These are phyloP conservation scores for Protobothrops flavoviridis DNA, from an alignment of 2,113 vertebrate genomes.

Conservation along the genomic window DNA sequence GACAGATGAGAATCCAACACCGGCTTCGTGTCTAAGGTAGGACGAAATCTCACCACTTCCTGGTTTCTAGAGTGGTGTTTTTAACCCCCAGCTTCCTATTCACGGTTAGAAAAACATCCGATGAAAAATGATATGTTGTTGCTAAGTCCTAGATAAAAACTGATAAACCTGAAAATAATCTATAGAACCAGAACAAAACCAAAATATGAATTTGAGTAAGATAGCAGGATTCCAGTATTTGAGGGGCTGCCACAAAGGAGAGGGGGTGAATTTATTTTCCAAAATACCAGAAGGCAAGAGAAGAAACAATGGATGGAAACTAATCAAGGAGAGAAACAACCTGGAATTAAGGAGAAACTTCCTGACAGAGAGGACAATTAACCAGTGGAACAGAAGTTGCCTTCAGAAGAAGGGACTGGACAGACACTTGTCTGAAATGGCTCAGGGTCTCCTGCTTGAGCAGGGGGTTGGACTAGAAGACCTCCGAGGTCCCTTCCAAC, in stretches of 20 bases:
- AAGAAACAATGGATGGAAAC: not conserved
- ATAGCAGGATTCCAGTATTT: not conserved
- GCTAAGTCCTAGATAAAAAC: not conserved
- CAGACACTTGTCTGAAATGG: not conserved
- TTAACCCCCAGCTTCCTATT: not conserved
- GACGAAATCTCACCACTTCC: not conserved
- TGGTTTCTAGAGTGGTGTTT: not conserved
- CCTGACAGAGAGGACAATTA: not conserved
- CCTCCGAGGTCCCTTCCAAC: not conserved
- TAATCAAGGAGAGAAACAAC: not conserved
- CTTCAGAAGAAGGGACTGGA: not conserved
- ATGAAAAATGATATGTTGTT: not conserved
- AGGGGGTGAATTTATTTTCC: not conserved
- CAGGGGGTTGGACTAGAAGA: not conserved
- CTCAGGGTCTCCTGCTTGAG: not conserved
- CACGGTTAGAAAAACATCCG: not conserved
- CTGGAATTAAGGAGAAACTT: not conserved
- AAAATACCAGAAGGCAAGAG: not conserved
- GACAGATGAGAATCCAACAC: not conserved
- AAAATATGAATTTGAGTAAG: not conserved
- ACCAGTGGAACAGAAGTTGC: not conserved
- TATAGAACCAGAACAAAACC: not conserved
- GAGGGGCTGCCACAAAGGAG: not conserved
- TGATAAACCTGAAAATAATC: not conserved
- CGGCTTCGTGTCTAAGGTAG: not conserved